Conservation (phyloP, 2,113 vertebrate genomes). For the Vulpes ferrilata region DNA sequence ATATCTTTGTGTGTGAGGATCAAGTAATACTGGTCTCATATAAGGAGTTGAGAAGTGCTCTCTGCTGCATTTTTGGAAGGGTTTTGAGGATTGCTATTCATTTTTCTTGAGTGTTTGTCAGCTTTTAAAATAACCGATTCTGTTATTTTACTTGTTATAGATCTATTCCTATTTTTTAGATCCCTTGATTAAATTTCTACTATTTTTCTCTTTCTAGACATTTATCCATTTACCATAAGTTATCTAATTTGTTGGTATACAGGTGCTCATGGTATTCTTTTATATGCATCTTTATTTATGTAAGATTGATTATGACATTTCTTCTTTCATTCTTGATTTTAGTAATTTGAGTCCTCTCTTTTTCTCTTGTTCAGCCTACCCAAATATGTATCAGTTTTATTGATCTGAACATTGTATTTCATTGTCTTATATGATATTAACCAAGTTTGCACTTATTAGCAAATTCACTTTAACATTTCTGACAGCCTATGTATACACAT, state of each 20-base stretch:
- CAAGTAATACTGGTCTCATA: not conserved
- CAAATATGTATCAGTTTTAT: not conserved
- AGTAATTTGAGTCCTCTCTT: not conserved
- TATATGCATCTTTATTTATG: not conserved
- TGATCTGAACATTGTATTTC: not conserved
- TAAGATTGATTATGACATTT: not conserved
- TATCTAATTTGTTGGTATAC: not conserved
- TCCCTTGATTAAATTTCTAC: not conserved
- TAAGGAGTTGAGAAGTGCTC: not conserved
- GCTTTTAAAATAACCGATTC: not conserved
- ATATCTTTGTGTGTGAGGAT: not conserved
- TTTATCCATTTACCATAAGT: not conserved
- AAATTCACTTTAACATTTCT: not conserved
- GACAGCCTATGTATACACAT: not conserved
- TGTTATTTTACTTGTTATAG: not conserved
- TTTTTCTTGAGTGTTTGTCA: slow-evolving; percentile 21
- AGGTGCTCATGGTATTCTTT: not conserved
- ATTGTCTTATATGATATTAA: not conserved
- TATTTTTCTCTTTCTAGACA: not conserved
- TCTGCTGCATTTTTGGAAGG: not conserved
- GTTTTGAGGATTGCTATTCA: not conserved
- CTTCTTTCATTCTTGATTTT: slow-evolving; percentile 29
- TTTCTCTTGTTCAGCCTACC: not conserved
- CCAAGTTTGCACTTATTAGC: not conserved
- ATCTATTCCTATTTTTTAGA: not conserved